phyloP scores from a whole-genome alignment of 2,888 invertebrate species.

The Drosophila conformis region DNA sequence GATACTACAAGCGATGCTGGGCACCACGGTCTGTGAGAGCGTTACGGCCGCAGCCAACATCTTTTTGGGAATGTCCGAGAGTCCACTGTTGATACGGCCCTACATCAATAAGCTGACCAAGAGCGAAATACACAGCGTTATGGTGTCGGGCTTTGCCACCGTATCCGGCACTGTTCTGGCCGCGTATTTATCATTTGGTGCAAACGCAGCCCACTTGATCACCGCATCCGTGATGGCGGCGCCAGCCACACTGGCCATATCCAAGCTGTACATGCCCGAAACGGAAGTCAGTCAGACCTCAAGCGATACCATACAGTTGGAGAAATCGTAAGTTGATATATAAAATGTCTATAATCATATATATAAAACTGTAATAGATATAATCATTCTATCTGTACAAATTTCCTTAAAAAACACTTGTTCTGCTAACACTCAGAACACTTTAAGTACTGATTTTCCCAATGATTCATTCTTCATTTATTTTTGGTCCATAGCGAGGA shows the following conservation, averaged over 20 bases:
- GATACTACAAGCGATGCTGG: constrained; percentile 89
- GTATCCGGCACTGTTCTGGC: constrained; percentile 97
- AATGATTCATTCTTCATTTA: neutral
- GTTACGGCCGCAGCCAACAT: constrained; percentile 96
- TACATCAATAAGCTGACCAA: constrained; percentile 92
- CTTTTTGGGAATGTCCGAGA: constrained; percentile 97
- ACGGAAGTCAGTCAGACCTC: constrained; percentile 92
- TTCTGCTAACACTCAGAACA: neutral
- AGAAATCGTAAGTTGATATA: constrained; percentile 87
- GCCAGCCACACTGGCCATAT: constrained; percentile 94
- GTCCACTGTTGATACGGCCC: constrained; percentile 94
- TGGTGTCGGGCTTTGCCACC: constrained; percentile 97
- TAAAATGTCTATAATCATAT: neutral
- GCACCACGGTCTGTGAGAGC: constrained; percentile 97
- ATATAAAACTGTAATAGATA: too few species aligned
- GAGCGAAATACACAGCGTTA: constrained; percentile 96
- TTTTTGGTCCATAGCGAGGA: constrained; percentile 87
- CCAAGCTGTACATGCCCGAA: constrained; percentile 97
- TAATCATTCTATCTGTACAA: neutral
- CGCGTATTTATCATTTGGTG: constrained; percentile 96
- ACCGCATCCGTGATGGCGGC: constrained; percentile 98
- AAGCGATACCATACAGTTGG: constrained; percentile 90
- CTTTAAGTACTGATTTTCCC: neutral
- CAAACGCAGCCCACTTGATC: constrained; percentile 93
- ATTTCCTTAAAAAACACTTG: neutral